Evolutionary conservation across 2,888 invertebrate genomes (phyloP), one percentile per base, ranked within the genome.

Genomic region (Rotaria macrura): DNA sequence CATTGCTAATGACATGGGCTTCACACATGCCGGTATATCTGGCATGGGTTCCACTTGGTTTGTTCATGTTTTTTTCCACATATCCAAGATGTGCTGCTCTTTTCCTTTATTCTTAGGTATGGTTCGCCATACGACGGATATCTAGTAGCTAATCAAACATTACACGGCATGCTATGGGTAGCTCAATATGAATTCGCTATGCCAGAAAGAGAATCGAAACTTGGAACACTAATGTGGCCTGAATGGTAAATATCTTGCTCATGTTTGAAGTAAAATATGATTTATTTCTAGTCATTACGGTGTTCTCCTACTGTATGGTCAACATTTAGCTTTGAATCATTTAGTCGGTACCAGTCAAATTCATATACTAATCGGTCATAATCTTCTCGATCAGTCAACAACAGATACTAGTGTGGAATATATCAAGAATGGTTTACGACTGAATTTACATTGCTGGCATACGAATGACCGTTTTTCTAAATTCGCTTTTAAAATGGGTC

Each of bases 231-330:
- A 14, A 65, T 65, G 65, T 65, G 65, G 65, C 65, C 65, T 0
- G 65, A 65, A 65, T 65, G 65, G 74, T 74, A 74, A 3, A 40
- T 14, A 72, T 20, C 23, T 38, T 20, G 4, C 5, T 20, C 14
- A 14, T 49, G 5, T 14, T 49, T 49, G 10, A 14, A 7, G 17
- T 49, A 49, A 49, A 49, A n/a, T n/a, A n/a, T n/a, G n/a, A n/a
- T n/a, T n/a, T n/a, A n/a, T n/a, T n/a, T n/a, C n/a, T 38, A 74
- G 86, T 84, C 85, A 85, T 65, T 85, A 85, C 20, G 85, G 85
- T 65, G 85, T 85, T 14, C 43, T 85, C 25, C 34, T 85, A 23
- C 34, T 85, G 14, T 85, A 85, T 43, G 85, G 85, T 34, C 85
- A 85, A 65, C 83, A 85, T 84, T 57, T 85, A n/a, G 85, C 85